Percentiles rank a stretch among this genome's conserved stretches.
These are phyloP conservation scores for Actias luna DNA, from an alignment of 2,888 invertebrate species.

Conservation along the genomic window DNA sequence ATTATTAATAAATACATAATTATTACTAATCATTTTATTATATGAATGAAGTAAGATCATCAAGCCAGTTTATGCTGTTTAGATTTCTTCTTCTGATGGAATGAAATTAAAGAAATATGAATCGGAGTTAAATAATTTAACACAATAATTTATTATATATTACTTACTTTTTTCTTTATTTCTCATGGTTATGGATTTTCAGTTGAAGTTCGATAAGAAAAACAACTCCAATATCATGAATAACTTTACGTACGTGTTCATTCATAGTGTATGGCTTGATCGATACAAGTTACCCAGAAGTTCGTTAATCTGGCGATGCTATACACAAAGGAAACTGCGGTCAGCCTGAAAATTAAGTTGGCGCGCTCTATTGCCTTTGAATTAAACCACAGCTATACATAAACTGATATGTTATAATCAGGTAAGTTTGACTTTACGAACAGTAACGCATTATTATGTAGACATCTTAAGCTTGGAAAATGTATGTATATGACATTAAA, in stretches of 20 bases:
- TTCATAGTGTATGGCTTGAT: slow-evolving; percentile 14
- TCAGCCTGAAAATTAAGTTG: slow-evolving; percentile 78
- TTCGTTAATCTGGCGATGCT: slow-evolving; percentile 68
- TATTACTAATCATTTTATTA: too few relatives aligned
- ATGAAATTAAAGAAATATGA: background rate
- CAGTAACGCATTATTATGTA: background rate
- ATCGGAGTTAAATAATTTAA: background rate
- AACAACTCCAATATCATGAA: background rate
- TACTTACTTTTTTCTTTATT: background rate
- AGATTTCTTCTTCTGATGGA: too few relatives aligned
- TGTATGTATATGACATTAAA: too few relatives aligned
- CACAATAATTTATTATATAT: too few relatives aligned
- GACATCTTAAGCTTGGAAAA: too few relatives aligned
- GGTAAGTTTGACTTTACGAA: background rate
- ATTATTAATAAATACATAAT: too few relatives aligned
- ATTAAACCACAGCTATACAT: slow-evolving; percentile 57
- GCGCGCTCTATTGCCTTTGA: slow-evolving; percentile 74
- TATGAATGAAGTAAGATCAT: too few relatives aligned
- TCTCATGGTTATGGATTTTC: background rate
- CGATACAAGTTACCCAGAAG: slow-evolving; percentile 52
- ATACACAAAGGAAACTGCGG: slow-evolving; percentile 75
- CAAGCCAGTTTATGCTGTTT: too few relatives aligned
- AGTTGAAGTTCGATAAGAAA: background rate
- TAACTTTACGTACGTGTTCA: background rate
- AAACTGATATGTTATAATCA: slow-evolving; percentile 9